A percentile compares a stretch with the other conserved stretches of the same genome.
Conservation (phyloP, 2,888 invertebrate species). For the Drosophila nigricruria region DNA sequence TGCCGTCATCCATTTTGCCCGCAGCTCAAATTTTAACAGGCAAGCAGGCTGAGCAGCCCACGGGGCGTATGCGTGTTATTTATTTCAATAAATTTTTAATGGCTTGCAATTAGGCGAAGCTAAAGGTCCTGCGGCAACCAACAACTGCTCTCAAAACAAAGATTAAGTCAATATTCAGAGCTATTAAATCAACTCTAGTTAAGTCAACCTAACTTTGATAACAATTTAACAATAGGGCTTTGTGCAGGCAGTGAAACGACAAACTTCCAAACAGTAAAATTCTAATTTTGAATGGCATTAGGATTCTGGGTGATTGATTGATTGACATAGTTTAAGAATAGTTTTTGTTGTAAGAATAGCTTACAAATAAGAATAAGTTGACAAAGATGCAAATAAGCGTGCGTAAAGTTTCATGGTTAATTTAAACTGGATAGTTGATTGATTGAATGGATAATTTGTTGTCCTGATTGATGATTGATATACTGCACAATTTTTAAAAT, state of each 20-base stretch:
- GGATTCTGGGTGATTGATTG: not conserved
- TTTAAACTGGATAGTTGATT: not conserved
- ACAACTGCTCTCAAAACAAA: conserved; percentile 15
- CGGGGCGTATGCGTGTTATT: conserved; percentile 56
- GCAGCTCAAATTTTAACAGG: conserved; percentile 21
- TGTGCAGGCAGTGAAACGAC: not conserved
- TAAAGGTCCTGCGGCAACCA: conserved; percentile 12
- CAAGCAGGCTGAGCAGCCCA: conserved; percentile 2
- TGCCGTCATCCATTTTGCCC: conserved; percentile 64
- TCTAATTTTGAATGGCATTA: not conserved
- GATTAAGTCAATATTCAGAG: conserved; percentile 32
- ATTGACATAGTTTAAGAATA: not conserved
- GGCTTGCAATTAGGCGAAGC: conserved; percentile 59
- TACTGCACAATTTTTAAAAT: too few species aligned
- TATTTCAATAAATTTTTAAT: conserved; percentile 69
- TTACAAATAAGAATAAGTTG: too few species aligned
- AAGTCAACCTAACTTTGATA: conserved; percentile 15
- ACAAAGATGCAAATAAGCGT: not conserved
- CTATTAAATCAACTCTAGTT: conserved; percentile 15
- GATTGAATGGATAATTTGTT: not conserved
- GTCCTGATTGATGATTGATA: too few species aligned
- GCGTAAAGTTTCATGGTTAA: not conserved
- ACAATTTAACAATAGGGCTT: conserved; percentile 8
- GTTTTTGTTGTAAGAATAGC: not conserved
- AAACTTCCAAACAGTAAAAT: not conserved